Conservation (phyloP, 2,113 vertebrate genomes). For the Oceanites oceanicus region DNA sequence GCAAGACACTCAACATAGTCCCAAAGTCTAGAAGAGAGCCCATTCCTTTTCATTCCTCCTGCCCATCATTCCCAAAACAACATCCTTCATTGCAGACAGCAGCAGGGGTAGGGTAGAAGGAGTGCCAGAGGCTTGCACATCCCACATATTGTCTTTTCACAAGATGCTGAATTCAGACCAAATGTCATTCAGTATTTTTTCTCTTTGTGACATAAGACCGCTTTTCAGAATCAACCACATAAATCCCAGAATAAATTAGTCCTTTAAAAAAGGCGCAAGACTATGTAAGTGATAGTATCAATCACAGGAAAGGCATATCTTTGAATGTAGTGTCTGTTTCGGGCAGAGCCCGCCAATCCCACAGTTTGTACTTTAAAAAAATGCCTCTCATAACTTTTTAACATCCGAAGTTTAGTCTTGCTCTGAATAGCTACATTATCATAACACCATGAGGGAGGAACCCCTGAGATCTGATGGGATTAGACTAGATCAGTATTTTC, state of each 20-base stretch:
- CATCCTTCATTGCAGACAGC: slow-evolving; percentile 76
- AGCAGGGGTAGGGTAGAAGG: neutral
- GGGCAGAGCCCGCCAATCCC: neutral
- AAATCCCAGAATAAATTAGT: neutral
- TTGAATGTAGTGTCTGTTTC: neutral
- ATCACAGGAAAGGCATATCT: neutral
- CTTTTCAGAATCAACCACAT: neutral
- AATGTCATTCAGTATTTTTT: neutral
- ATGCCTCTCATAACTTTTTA: neutral
- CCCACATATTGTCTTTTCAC: neutral
- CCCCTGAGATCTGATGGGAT: neutral
- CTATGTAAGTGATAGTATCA: neutral
- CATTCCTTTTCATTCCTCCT: slow-evolving; percentile 26
- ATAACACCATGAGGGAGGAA: neutral
- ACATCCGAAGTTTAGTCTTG: neutral
- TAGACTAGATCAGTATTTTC: neutral
- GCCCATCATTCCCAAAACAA: slow-evolving; percentile 13
- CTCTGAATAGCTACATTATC: neutral
- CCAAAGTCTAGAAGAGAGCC: slow-evolving; percentile 14
- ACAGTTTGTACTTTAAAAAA: neutral
- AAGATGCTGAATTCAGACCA: neutral
- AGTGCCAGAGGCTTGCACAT: neutral
- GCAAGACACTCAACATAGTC: neutral
- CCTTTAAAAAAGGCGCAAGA: neutral
- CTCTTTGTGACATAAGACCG: neutral